Conservation (phyloP, 92 coral and sea anemone species). For the Paramuricea clavata region DNA sequence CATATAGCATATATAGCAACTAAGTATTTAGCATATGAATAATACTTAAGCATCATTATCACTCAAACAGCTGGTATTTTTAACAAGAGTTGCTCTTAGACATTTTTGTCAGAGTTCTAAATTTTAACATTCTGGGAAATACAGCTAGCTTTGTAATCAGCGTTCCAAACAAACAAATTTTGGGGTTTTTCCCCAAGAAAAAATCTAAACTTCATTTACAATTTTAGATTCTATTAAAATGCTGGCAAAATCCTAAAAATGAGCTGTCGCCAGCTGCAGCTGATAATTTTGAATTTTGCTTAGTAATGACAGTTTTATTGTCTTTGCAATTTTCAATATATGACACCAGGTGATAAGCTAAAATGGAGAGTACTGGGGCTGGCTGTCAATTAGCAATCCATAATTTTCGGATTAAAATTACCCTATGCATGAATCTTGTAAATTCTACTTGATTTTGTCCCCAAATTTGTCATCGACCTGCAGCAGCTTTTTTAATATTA, state of each 20-base stretch:
- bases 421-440: not conserved
- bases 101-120: not conserved
- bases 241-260: not conserved
- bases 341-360: not conserved
- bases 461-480: too few species aligned
- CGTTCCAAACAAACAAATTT: not conserved
- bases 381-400: not conserved
- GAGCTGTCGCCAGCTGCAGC: not conserved
- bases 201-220: not conserved
- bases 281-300: not conserved
- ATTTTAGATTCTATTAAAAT: too few species aligned
- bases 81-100: not conserved
- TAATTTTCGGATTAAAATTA: not conserved
- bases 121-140: not conserved
- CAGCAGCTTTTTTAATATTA: too few species aligned
- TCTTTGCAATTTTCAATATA: not conserved
- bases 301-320: not conserved
- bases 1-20: not conserved
- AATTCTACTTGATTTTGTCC: not conserved
- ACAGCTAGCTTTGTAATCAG: not conserved
- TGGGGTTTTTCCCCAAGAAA: not conserved
- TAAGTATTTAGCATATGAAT: slow-evolving; percentile 6
- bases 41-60: not conserved
- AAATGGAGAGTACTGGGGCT: not conserved
- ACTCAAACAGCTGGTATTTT: not conserved